Base-by-base conservation (phyloP, 2,113 vertebrate genomes). In the Formicarius rufipectus region DNA sequence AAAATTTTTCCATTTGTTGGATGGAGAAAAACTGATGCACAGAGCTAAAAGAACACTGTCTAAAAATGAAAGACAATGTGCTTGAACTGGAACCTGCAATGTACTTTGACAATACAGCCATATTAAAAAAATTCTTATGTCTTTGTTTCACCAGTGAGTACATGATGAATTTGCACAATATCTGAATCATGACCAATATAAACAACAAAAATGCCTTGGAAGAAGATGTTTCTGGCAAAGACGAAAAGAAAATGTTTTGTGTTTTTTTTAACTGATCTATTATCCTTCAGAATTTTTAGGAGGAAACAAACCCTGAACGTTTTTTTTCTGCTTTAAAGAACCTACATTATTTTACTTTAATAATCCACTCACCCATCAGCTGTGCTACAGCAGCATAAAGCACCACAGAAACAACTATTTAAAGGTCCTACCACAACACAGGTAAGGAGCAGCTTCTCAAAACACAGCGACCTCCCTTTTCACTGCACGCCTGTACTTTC, bases 401-500 rank as follows among this genome's bases (percentile, higher is more conserved):
- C 44, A 64, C 33, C 22, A 27, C 0, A n/a, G 66, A 59, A 89
- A 72, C 19, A 55, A 55, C 12, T n/a, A n/a, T n/a, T n/a, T n/a
- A n/a, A 5, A 0, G 1, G 42, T 35, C 47, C 60, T 47, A 42
- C 31, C 42, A 16, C 14, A 39, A 17, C 0, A 3, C 21, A 14
- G 21, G 3, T 7, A 27, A 28, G 25, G 4, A 35, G 31, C 23
- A 30, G 76, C 22, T 37, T 71, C 47, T 67, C 16, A 3, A 52
- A 20, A 39, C 1, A 5, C 52, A 18, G 23, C 15, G 64, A 42
- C 22, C 21, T 12, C 25, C 5, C 31, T 45, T 45, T 42, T 35
- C 7, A 55, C 2, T 6, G 16, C 45, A 28, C 0, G 2, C 33
- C 19, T 16, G 7, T 3, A 21, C 28, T 52, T 83, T 31, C 35